Evolutionary conservation across 2,113 vertebrate species (phyloP).

Genomic region (Grallaria varia): DNA sequence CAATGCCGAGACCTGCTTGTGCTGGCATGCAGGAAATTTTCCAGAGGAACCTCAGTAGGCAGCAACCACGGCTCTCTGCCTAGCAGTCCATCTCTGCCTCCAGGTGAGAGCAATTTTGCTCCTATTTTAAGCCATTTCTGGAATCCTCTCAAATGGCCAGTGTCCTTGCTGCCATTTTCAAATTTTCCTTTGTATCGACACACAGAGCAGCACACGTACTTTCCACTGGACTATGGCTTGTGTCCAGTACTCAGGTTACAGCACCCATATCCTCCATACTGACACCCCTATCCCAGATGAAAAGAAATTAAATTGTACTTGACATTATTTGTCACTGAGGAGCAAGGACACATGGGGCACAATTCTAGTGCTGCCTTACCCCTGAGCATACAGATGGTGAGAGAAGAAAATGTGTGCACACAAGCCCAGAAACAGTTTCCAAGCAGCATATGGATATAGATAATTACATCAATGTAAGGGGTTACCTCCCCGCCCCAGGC

Average conservation of each 20-base stretch:
- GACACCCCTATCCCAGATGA: neutral
- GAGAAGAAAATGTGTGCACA: neutral
- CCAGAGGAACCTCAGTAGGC: conserved; percentile 82
- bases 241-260: neutral
- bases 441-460: neutral
- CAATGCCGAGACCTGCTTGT: conserved; percentile 94
- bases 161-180: neutral
- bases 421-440: neutral
- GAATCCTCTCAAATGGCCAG: neutral
- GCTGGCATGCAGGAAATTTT: conserved; percentile 89
- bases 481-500: neutral
- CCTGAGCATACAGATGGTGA: neutral
- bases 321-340: neutral
- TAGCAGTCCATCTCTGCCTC: conserved; percentile 86
- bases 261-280: neutral
- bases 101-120: conserved; percentile 75
- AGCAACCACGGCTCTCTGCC: conserved; percentile 88
- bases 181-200: neutral
- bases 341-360: neutral
- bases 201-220: neutral
- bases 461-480: neutral
- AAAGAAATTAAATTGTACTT: neutral
- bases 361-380: neutral
- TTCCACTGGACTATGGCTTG: neutral
- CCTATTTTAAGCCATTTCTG: neutral